A percentile compares a stretch with the other conserved stretches of the same genome.
Conservation (phyloP, 2,113 vertebrate genomes). For the Lathamus discolor region DNA sequence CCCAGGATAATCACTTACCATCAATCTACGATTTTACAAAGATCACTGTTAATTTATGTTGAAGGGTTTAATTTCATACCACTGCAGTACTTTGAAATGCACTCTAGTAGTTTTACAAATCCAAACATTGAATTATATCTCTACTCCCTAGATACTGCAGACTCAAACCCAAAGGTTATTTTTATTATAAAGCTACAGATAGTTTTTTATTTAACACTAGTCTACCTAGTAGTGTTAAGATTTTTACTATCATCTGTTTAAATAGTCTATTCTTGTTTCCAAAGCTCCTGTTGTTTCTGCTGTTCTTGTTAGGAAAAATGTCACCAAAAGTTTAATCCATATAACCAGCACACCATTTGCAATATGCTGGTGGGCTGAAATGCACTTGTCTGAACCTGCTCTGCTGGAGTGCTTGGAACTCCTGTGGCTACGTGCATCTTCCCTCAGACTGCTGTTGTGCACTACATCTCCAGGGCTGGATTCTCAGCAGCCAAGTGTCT, state of each 20-base stretch:
- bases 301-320: neutral
- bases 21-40: neutral
- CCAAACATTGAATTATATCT: neutral
- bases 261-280: constrained; percentile 17
- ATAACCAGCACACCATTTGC: neutral
- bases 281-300: neutral
- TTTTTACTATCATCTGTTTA: constrained; percentile 39
- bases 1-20: neutral
- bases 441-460: neutral
- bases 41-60: neutral
- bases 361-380: neutral
- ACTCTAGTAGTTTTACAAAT: neutral
- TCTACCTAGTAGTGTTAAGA: neutral
- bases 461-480: neutral
- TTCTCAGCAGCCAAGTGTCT: neutral
- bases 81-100: neutral
- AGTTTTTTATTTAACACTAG: constrained; percentile 38
- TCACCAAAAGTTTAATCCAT: neutral
- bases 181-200: constrained; percentile 61
- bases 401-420: neutral
- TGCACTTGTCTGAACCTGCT: neutral
- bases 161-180: constrained; percentile 33
- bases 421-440: neutral
- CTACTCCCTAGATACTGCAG: neutral
- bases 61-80: neutral